Base-by-base conservation (phyloP, 2,888 invertebrate genomes). In the Callyntrura sp. region DNA sequence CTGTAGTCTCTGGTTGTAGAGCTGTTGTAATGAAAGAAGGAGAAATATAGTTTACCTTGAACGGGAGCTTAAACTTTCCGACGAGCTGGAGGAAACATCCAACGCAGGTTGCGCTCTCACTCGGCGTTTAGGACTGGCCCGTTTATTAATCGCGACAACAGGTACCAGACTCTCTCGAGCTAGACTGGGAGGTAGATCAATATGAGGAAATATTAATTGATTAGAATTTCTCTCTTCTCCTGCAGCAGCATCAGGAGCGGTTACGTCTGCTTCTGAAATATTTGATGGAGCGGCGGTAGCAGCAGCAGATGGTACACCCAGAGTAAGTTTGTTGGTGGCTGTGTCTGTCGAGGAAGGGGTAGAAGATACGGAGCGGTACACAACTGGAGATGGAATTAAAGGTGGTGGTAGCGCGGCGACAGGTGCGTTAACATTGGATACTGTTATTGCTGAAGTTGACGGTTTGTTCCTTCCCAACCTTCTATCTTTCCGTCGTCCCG, bases 51-150 rank as follows among this genome's bases (percentile, higher is more conserved):
- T 25, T 92, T 95, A 95, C 91, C 91, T 91, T 81, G 91, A 90
- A 87, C 93, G 95, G 95, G 23, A 95, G 94, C 90, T 95, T 51
- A 96, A 94, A 93, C 96, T 96, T 92, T 96, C 96, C 1, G 96
- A 95, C 68, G 96, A 96, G 1, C 96, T 96, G 78, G 96, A 96
- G 91, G 95, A 96, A 65, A 93, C 93, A 48, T 94, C 94, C 65
- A 95, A 94, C 25, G 95, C 95, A 92, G 95, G 95, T 84, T 95
- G 95, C 62, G 95, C 95, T 62, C 95, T 94, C 9, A 95, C 94
- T 91, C 96, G 94, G 86, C 96, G 94, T 93, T 96, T 96, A 0
- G 96, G 96, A 94, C 96, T 96, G 23, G 95, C 55, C 76, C 91
- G 70, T 83, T 90, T 90, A 57, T 86, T 85, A 88, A 84, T 78